Evolutionary conservation across 2,113 vertebrate species (phyloP), one percentile per base, ranked within the genome.

Genomic region (Colistium nudipinnis): DNA sequence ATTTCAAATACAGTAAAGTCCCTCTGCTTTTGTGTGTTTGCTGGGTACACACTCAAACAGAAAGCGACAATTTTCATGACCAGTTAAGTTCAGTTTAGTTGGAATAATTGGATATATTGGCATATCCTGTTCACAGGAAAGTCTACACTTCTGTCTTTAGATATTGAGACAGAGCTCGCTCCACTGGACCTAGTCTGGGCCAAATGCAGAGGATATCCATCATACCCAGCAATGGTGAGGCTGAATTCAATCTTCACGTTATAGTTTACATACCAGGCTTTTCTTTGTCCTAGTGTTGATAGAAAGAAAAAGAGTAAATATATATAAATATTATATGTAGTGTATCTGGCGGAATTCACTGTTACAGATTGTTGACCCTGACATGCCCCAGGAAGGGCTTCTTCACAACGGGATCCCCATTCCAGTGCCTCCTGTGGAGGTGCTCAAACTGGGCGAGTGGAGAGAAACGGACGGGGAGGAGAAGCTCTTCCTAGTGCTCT

Each of bases 391-490:
- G 0, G 97, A 99, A 87, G 97, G 97, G 73, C 94, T 99, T 68
- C 95, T 98, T 76, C 97, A 98, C 92, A 99, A 99, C 4, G 97
- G 98, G 11, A 95, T 99, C 82, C 97, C 97, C 76, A 99, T 99
- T 79, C 98, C 98, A 0, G 97, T 98, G 44, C 98, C 98, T 36
- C 98, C 97, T 0, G 44, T 94, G 91, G 97, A 98, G 66, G 98
- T 99, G 73, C 87, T 99, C 84, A 95, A 96, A 85, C 73, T 99
- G 85, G 96, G 96, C 49, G 93, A 96, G 81, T 94, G 94, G 90
- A 94, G 93, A 63, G 93, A 95, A 87, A 90, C 81, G 2, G 96
- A 98, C 73, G 93, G 92, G 48, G 88, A 80, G 3, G 94, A 97
- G 83, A 96, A 96, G 76, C 95, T 98, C 84, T 99, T 97, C 91